Base-by-base conservation (phyloP, 2,797 vertebrate species). In the Helarctos malayanus region DNA sequence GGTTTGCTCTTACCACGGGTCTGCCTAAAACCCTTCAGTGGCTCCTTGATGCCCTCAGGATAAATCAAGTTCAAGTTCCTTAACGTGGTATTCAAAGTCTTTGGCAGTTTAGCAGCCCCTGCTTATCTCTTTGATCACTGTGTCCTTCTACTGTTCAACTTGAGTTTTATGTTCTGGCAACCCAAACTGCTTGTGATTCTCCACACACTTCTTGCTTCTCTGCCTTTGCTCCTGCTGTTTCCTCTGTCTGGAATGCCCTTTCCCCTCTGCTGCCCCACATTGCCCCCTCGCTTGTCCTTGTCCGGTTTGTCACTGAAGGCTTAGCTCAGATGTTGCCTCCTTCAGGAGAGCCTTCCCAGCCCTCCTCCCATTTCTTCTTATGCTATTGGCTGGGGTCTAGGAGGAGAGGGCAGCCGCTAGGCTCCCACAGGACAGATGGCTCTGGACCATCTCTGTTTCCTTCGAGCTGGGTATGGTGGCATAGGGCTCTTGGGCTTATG, bases 1-100 rank as follows among this genome's bases (percentile, higher is more conserved):
- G 35, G n/a, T 65, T 88, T 94, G 82, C 56, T 93, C 45, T 88
- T 81, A 69, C 38, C 61, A 65, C 27, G 8, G 25, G 61, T 82
- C 79, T 85, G 15, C 21, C 21, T 90, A 76, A 92, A 97, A 92
- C 57, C 69, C 94, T 96, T 79, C 76, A 63, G 91, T 87, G 61
- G 69, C 76, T 91, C 38, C 83, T 92, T 75, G 83, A 56, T 92
- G 96, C 68, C 41, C 49, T 75, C 49, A 68, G 56, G 65, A 80
- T 97, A 94, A 97, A 89, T 93, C 82, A 96, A 89, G 57, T 78
- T 38, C 59, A 65, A 59, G 54, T 91, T 94, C 21, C 81, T 87
- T 89, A 63, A 65, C 27, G 9, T 61, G 68, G 29, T 27, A 29
- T 95, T 75, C 81, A 65, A 9, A 93, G 83, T 78, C 83, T 88